Evolutionary conservation across 1,140 invertebrate genomes (phyloP).

Genomic region (Luehdorfia chinensis): DNA sequence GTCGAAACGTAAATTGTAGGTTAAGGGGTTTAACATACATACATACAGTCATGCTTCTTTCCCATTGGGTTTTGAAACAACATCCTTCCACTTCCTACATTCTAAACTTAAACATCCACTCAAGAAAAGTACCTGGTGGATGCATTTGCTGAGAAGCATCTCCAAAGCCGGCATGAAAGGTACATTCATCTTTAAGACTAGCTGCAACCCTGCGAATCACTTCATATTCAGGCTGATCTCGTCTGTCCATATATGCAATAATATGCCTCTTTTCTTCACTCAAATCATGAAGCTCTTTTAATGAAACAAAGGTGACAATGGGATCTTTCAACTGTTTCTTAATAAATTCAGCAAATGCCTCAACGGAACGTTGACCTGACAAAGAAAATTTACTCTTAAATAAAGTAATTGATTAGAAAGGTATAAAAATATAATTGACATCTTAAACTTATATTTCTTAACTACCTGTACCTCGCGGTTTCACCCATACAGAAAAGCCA

Average conservation of each 20-base stretch:
- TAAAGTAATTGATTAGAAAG: neutral
- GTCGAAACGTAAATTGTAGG: too few relatives aligned
- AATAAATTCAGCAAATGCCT: conserved; percentile 93
- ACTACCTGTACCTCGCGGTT: too few relatives aligned
- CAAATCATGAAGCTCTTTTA: conserved; percentile 87
- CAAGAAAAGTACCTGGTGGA: conserved; percentile 82
- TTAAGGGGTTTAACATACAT: too few relatives aligned
- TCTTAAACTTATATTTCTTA: neutral
- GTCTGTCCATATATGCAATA: conserved; percentile 94
- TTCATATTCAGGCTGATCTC: conserved; percentile 88
- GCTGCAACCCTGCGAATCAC: conserved; percentile 89
- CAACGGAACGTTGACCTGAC: conserved; percentile 78
- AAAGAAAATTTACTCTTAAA: too few relatives aligned
- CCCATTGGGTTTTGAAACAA: too few relatives aligned
- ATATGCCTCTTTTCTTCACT: conserved; percentile 95
- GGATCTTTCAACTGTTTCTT: conserved; percentile 95
- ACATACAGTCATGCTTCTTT: too few relatives aligned
- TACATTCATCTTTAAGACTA: conserved; percentile 96
- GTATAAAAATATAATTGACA: neutral
- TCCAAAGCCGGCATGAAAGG: conserved; percentile 95
- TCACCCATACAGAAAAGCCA: too few relatives aligned
- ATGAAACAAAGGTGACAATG: conserved; percentile 85
- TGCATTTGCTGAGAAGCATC: conserved; percentile 90
- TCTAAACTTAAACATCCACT: too few relatives aligned
- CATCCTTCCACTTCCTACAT: too few relatives aligned